Percentiles rank a stretch among this genome's conserved stretches.
Conservation (phyloP, 2,113 vertebrate species). For the Lucifuga dentata region DNA sequence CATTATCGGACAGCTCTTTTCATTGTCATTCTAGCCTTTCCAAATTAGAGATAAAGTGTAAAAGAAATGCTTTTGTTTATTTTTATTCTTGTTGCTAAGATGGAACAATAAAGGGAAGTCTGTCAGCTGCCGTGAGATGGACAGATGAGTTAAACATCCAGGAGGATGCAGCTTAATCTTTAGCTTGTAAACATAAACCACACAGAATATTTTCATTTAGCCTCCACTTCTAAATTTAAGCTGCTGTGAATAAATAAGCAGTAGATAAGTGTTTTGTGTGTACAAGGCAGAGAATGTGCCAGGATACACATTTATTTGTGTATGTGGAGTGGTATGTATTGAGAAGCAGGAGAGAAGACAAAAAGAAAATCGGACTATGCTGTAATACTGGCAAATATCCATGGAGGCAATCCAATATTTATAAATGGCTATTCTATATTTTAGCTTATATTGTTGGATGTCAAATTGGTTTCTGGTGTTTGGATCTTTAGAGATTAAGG, state of each 20-base stretch:
- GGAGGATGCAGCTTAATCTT: conserved; percentile 59
- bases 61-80: conserved; percentile 9
- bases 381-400: no score
- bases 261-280: conserved; percentile 26
- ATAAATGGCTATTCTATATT: no score
- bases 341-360: neutral
- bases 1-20: neutral
- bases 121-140: conserved; percentile 49
- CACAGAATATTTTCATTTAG: conserved; percentile 53
- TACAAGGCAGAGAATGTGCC: conserved; percentile 1
- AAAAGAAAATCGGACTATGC: conserved; percentile 1
- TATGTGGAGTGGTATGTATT: neutral
- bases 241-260: conserved; percentile 38
- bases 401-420: no score
- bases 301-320: conserved; percentile 26
- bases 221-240: conserved; percentile 48
- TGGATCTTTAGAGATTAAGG: no score
- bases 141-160: conserved; percentile 63
- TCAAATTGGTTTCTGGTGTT: neutral
- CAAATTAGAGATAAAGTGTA: conserved; percentile 28
- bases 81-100: conserved; percentile 21
- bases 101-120: conserved; percentile 74
- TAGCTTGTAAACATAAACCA: conserved; percentile 52
- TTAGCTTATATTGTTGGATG: no score
- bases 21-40: conserved; percentile 16